phyloP scores from a whole-genome alignment of 2,797 vertebrate genomes.

The Tokudaia muenninki region DNA sequence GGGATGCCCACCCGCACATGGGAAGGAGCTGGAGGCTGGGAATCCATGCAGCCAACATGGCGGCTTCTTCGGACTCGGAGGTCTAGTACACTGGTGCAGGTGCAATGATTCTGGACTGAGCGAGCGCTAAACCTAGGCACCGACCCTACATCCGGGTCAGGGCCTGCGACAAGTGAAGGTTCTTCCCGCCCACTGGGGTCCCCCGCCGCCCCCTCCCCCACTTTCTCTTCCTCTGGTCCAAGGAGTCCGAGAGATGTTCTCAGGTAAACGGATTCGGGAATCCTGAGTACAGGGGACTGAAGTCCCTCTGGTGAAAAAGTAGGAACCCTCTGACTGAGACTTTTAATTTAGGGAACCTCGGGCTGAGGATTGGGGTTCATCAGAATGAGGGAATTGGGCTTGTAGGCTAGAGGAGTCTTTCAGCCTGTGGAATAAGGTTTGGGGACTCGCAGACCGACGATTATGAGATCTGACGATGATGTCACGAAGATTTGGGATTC shows the following conservation, averaged over 20 bases:
- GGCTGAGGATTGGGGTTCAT: not conserved
- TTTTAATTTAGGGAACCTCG: not conserved
- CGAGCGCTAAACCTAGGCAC: not conserved
- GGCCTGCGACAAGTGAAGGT: not conserved
- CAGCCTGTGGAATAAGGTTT: not conserved
- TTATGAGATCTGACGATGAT: not conserved
- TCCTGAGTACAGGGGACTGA: not conserved
- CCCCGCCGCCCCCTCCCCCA: accelerated
- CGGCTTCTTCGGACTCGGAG: not conserved
- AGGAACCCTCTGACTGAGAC: too few relatives aligned
- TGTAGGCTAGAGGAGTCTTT: not conserved
- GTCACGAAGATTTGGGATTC: not conserved
- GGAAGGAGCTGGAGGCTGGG: not conserved
- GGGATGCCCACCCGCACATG: not conserved
- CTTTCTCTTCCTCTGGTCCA: not conserved
- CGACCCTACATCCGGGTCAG: not conserved
- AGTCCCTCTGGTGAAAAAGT: too few relatives aligned
- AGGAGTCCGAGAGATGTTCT: not conserved
- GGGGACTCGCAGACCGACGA: too few relatives aligned
- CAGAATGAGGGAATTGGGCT: not conserved
- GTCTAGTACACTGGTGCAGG: not conserved
- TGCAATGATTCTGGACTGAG: not conserved
- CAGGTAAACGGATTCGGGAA: not conserved
- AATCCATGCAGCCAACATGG: not conserved
- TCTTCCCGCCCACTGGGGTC: not conserved